phyloP scores from a whole-genome alignment of 2,113 vertebrate genomes.

The Polyodon spathula region DNA sequence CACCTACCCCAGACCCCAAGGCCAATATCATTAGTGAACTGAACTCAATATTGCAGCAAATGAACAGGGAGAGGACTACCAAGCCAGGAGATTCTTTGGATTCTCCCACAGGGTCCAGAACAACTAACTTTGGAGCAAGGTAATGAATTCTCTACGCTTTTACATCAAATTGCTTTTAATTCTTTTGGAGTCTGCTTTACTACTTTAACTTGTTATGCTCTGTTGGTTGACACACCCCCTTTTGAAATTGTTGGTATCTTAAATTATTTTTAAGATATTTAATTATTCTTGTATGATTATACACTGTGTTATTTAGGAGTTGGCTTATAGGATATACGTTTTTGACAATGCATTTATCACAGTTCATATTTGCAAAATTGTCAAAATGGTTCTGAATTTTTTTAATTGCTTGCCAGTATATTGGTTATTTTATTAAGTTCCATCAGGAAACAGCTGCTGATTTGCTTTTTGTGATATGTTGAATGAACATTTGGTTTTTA shows the following conservation, averaged over 20 bases:
- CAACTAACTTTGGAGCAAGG: conserved; percentile 72
- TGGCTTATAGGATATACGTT: no score
- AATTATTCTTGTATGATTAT: no score
- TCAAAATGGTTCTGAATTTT: not conserved
- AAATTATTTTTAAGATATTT: no score
- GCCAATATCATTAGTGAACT: conserved; percentile 89
- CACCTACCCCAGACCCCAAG: conserved; percentile 79
- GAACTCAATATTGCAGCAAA: conserved; percentile 92
- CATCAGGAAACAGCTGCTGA: no score
- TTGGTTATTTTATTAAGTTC: not conserved
- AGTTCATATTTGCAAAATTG: not conserved
- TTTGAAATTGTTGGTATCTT: no score
- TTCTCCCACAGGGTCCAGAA: conserved; percentile 67
- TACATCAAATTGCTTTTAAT: not conserved
- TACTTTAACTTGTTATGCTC: no score
- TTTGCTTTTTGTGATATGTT: no score
- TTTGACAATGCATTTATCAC: no score
- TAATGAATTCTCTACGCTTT: conserved; percentile 40
- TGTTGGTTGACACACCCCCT: no score
- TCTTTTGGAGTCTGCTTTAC: no score
- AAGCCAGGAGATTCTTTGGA: conserved; percentile 79
- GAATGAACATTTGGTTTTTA: no score
- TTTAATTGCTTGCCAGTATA: not conserved
- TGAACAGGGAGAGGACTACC: conserved; percentile 80
- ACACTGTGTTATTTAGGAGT: no score